Percentiles rank a stretch among this genome's conserved stretches.
Conservation (phyloP, 1,140 invertebrate species). For the Cydia splendana region DNA sequence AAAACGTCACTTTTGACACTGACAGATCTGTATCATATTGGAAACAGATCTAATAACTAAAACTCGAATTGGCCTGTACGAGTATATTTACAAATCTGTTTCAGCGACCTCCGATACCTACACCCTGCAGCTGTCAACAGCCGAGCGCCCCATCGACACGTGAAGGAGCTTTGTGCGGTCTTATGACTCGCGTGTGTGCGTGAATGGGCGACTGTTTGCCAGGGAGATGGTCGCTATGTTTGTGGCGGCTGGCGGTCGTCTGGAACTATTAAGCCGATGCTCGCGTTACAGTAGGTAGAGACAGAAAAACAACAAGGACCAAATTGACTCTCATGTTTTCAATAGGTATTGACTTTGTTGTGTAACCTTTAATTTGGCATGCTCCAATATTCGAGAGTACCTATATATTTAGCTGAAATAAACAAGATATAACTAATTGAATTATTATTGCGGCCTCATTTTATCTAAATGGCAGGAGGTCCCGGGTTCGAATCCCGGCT, state of each 20-base stretch:
- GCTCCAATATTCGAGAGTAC: no score
- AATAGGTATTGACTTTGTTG: no score
- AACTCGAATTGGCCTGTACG: background rate
- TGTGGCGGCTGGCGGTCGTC: constrained; percentile 62
- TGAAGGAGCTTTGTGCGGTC: constrained; percentile 27
- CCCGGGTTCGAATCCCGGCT: no score
- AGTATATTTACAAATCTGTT: constrained; percentile 9
- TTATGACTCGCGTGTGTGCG: constrained; percentile 32
- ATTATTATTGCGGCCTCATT: no score
- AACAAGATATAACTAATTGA: no score
- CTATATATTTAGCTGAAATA: no score
- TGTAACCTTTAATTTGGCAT: no score
- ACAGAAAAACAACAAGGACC: constrained; percentile 21
- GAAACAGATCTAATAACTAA: no score
- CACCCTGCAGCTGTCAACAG: background rate
- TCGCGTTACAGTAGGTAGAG: constrained; percentile 38
- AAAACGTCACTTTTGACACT: no score
- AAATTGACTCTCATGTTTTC: no score
- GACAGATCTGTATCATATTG: no score
- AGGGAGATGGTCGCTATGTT: constrained; percentile 63
- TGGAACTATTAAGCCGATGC: constrained; percentile 60
- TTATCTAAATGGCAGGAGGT: no score
- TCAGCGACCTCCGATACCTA: background rate
- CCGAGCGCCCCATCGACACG: background rate
- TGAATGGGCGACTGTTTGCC: constrained; percentile 58